Base-by-base conservation (phyloP, 2,888 invertebrate genomes). In the Oligia fasciuncula region DNA sequence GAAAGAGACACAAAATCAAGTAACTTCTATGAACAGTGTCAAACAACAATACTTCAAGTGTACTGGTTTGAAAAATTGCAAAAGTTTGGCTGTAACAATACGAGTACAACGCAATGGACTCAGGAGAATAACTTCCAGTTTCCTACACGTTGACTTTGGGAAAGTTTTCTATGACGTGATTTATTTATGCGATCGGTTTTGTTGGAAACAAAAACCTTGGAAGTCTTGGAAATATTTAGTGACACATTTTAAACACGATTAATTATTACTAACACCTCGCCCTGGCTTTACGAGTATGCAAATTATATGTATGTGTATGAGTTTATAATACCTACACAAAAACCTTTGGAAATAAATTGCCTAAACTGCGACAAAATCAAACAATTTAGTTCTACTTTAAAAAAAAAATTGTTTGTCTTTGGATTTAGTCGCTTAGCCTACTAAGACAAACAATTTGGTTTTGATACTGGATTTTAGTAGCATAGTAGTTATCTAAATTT, bases 31-130 rank as follows among this genome's bases (percentile, higher is more conserved):
- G 23, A 35, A 63, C 19, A 57, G 19, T 57, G n/a, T 51, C 79
- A 35, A 66, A 62, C 51, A 83, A 83, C 14, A 51, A 75, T 23
- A 63, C 51, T 76, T 40, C 17, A 35, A 83, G 54, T 68, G 77
- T 35, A 68, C 78, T 63, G 78, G 54, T 68, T 77, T 57, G 68
- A 83, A 57, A 80, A 83, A 80, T 81, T 77, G 63, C 29, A 43
- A 77, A 77, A 83, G 14, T 83, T 83, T 0, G 9, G 6, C 4
- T 49, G 68, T 60, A 23, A 76, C 62, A 66, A 49, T 57, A 40
- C 29, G 29, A 29, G 29, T 29, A 29, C 23, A 54, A 49, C 40
- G 35, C 23, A 54, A 40, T 40, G 23, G 43, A 67, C 60, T 43
- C 66, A 29, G 35, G 51, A 51, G 29, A 62, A 57, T 68, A 80